Base-by-base conservation (phyloP, 1,140 invertebrate genomes). In the Pseudomyrmex flavicornis region DNA sequence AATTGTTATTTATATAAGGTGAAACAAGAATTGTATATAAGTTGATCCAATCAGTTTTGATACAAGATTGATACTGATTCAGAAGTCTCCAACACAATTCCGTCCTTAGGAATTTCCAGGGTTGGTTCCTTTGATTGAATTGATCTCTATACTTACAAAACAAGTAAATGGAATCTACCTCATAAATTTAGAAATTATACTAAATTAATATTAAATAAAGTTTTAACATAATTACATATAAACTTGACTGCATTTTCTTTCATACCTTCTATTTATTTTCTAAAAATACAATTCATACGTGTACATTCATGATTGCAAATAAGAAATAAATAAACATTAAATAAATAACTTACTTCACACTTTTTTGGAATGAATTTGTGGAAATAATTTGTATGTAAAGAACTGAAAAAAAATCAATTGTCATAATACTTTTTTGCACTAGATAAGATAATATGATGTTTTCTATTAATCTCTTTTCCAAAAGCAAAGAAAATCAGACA, bases 241-340 rank as follows among this genome's bases (percentile, higher is more conserved):
- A 22, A 1, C 62, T 2, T 62, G 15, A 9, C 2, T 59, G 15
- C 22, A 62, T 48, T 77, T 77, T 56, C 20, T 77, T 10, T 68
- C 52, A 35, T 77, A 77, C 56, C 56, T 75, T 50, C 52, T 66
- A 2, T 66, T 54, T 35, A 20, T 46, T 77, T 15, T 68, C 35
- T 54, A 17, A 17, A 56, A 26, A 15, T 77, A 20, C 22, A 77
- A 69, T 50, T 75, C 26, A 77, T 15, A 56, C 56, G 4, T 46
- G 4, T 46, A 35, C 35, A 5, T 35, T 35, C 35, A 35, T 35
- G 1, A 35, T 35, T 35, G 35, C 35, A 35, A 7, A 7, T 35
- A 15, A 17, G 10, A 84, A 87, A 86, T 85, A 85, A 86, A 86
- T 85, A 86, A 86, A 66, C 77, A 54, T 79, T 85, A 75, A 86